Evolutionary conservation across 30 jellyfish, hydroid and myxozoan species (phyloP).

Genomic region (Chironex yamaguchii): DNA sequence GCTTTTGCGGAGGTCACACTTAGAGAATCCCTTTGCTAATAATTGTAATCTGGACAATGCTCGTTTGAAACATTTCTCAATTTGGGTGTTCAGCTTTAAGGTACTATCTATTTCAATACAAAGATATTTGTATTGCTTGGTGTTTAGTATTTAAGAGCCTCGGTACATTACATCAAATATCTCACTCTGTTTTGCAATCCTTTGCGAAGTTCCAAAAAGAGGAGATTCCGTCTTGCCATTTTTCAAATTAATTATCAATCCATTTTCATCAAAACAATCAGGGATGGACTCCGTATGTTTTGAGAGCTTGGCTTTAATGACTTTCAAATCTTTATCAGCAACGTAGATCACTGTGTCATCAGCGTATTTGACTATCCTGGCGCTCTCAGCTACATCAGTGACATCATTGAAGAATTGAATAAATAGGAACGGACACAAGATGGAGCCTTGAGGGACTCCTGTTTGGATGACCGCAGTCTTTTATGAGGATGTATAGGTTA

Average conservation of each 20-base stretch:
- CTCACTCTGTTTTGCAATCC: conserved; percentile 12
- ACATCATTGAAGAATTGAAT: conserved; percentile 27
- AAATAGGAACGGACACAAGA: conserved; percentile 50
- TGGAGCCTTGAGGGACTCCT: conserved; percentile 52
- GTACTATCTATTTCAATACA: conserved; percentile 14
- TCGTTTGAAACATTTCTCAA: conserved; percentile 15
- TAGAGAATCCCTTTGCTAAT: conserved; percentile 4
- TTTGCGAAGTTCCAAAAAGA: conserved; percentile 8
- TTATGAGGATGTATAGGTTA: conserved; percentile 23
- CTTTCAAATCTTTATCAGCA: conserved; percentile 64
- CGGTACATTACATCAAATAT: conserved; percentile 19
- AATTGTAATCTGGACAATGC: conserved; percentile 20
- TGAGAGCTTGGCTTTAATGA: conserved; percentile 56
- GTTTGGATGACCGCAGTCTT: conserved; percentile 52
- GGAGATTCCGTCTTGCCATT: background rate
- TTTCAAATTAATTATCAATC: conserved; percentile 28
- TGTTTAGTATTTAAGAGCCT: conserved; percentile 10
- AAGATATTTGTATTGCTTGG: conserved; percentile 5
- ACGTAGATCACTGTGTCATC: conserved; percentile 68
- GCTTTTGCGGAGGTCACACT: conserved; percentile 32
- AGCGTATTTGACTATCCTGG: conserved; percentile 61
- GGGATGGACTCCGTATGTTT: conserved; percentile 43
- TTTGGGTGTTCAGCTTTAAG: conserved; percentile 2
- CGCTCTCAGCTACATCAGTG: conserved; percentile 33
- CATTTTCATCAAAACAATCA: conserved; percentile 55